These are phyloP conservation scores for Morus bassanus DNA, from an alignment of 2,797 vertebrate genomes.

Conservation along the genomic window DNA sequence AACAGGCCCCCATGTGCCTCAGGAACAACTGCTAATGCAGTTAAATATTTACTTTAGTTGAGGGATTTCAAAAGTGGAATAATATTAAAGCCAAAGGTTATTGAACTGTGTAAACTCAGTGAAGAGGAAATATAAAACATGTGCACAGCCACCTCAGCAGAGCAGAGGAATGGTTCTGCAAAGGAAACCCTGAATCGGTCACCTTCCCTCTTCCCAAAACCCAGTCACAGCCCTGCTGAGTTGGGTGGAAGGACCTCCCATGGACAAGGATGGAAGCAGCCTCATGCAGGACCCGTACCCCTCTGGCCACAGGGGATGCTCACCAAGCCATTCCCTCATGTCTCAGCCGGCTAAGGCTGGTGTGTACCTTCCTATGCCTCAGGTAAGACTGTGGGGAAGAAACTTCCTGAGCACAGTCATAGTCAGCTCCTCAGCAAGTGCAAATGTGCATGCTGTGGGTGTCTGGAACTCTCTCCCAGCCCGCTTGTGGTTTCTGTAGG, in stretches of 20 bases:
- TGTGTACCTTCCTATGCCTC: neutral
- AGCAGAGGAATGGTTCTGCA: neutral
- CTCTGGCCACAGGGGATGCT: neutral
- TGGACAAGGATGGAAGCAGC: neutral
- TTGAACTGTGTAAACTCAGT: neutral
- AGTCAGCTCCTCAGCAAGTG: neutral
- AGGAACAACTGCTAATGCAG: slow-evolving; percentile 21
- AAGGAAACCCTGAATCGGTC: neutral
- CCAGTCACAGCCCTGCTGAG: neutral
- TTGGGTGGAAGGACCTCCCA: neutral
- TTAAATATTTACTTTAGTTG: slow-evolving; percentile 62
- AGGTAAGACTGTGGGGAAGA: neutral
- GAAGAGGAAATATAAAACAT: slow-evolving; percentile 7
- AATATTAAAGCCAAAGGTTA: slow-evolving; percentile 38
- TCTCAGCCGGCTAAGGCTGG: neutral
- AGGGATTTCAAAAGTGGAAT: slow-evolving; percentile 40
- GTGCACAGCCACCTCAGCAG: neutral
- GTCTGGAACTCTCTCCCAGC: neutral
- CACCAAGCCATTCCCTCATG: neutral
- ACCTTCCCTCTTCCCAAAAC: neutral
- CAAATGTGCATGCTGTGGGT: accelerated
- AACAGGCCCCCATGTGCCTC: neutral
- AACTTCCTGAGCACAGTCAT: neutral
- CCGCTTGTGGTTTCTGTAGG: neutral
- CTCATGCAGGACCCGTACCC: accelerated